These are phyloP conservation scores for Otolemur crassicaudatus DNA, from an alignment of 2,797 vertebrate genomes.

Conservation along the genomic window DNA sequence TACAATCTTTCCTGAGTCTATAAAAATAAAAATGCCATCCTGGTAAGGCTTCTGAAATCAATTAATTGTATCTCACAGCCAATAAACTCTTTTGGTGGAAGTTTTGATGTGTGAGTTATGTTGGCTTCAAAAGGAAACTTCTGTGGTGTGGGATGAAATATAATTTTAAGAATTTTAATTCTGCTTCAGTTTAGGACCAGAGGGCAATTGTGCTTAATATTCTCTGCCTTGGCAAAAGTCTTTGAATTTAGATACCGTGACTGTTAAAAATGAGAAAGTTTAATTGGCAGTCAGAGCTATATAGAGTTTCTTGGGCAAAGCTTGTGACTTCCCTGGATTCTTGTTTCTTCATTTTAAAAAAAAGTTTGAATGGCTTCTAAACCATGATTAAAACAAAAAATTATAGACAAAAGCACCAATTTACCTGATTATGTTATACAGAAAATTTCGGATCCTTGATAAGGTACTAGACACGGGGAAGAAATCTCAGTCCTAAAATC, in stretches of 20 bases:
- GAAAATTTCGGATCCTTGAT: constrained; percentile 7
- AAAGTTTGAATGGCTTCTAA: constrained; percentile 30
- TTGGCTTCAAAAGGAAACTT: constrained; percentile 74
- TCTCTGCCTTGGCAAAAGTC: constrained; percentile 51
- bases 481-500: neutral
- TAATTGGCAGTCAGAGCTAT: constrained; percentile 35
- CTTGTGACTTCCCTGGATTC: neutral
- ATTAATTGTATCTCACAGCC: constrained; percentile 68
- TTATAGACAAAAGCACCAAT: constrained; percentile 1
- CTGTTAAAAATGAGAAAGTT: constrained; percentile 60
- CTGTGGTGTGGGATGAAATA: constrained; percentile 48
- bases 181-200: constrained; percentile 50
- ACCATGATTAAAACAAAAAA: constrained; percentile 17
- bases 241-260: constrained; percentile 57
- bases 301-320: neutral
- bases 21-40: constrained; percentile 53
- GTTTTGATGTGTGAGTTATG: constrained; percentile 71
- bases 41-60: constrained; percentile 67
- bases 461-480: neutral
- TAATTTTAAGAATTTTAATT: constrained; percentile 75
- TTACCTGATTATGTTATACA: neutral
- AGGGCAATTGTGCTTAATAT: constrained; percentile 58
- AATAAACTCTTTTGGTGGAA: constrained; percentile 50
- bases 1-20: constrained; percentile 39
- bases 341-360: constrained; percentile 18